Conservation (phyloP, 1,140 invertebrate species). For the Luehdorfia chinensis region DNA sequence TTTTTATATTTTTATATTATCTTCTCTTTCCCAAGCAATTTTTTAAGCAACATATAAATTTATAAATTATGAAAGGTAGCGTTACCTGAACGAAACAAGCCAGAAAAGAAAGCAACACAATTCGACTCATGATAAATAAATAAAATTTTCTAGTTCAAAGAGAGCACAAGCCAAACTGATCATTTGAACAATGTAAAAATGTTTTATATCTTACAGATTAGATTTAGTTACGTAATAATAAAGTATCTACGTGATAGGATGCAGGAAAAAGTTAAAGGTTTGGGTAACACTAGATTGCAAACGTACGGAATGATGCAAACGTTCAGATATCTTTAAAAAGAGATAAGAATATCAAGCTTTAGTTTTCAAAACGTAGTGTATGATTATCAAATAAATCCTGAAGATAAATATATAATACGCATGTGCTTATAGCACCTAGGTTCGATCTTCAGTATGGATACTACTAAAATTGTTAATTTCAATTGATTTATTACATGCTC, state of each 20-base stretch:
- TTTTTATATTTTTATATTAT: neutral
- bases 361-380: neutral
- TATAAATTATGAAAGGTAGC: neutral
- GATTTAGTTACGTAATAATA: constrained; percentile 1
- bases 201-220: constrained; percentile 15
- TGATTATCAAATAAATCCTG: neutral
- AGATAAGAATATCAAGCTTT: neutral
- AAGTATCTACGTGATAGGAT: constrained; percentile 7
- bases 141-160: constrained; percentile 10
- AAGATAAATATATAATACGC: neutral
- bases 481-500: neutral
- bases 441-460: no score
- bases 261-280: neutral
- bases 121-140: constrained; percentile 20
- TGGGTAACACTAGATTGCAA: constrained; percentile 8
- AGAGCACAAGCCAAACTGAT: constrained; percentile 6
- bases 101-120: constrained; percentile 19
- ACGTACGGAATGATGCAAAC: constrained; percentile 1
- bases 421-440: no score
- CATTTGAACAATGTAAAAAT: constrained; percentile 2
- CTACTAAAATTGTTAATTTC: neutral
- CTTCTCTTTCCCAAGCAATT: neutral
- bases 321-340: neutral
- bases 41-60: neutral
- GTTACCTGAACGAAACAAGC: constrained; percentile 26